Evolutionary conservation across 2,113 vertebrate species (phyloP), one percentile per base, ranked within the genome.

Genomic region (Chionis minor): DNA sequence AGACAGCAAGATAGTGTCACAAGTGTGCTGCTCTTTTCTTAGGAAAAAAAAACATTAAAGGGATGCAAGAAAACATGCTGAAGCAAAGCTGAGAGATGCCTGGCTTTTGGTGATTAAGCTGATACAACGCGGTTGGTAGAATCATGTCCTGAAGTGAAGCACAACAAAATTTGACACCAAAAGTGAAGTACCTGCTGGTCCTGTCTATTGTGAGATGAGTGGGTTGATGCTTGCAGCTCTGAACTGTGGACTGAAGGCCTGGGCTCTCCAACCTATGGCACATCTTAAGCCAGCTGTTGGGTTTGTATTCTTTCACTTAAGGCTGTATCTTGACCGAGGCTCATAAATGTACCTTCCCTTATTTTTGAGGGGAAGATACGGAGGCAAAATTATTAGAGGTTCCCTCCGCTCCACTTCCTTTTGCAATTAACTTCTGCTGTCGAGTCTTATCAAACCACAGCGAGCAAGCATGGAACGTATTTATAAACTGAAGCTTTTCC

Each of bases 61-160:
- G 58, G 81, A 30, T 80, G 78, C 66, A 92, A 52, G 62, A 77
- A 84, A 83, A 47, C 93, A 94, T 90, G 93, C 94, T 85, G 84
- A 44, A 85, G 54, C 69, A 33, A 80, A 97, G 91, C 83, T 49
- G 62, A 49, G 54, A 38, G 54, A 61, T 1, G 24, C 16, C 56
- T 49, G 56, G 72, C 81, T 95, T 55, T 32, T 44, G 74, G 51
- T 32, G 58, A 54, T 1, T 3, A 54, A 75, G 88, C 71, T 73
- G 73, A 33, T 49, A 45, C 0, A 32, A 81, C 8, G 44, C 0
- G 0, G 38, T 10, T 44, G 47, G 32, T 62, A 49, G 72, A 86
- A 38, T 38, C 67, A n/a, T 1, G 18, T 32, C 62, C 55, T 15
- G 35, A 42, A 81, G 77, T 6, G 0, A 88, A 87, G 71, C 82